Evolutionary conservation across 2,888 invertebrate species (phyloP).

Genomic region (Apodemia mormo): DNA sequence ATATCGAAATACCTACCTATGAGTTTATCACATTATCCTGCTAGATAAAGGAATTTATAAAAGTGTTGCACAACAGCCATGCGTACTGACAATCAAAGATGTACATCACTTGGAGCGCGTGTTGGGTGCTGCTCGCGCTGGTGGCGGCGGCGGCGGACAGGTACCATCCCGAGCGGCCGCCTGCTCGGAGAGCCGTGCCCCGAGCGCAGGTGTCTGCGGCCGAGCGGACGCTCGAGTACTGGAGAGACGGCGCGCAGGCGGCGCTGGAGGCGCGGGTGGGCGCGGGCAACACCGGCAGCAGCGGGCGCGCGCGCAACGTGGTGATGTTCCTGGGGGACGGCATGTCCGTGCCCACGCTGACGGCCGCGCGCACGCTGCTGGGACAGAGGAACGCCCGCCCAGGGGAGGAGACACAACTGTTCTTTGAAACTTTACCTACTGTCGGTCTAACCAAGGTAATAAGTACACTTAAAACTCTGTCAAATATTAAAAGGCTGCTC

Average conservation of each 20-base stretch:
- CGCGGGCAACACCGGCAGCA: slow-evolving; percentile 2
- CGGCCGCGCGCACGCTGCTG: slow-evolving; percentile 83
- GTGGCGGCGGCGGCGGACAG: not conserved
- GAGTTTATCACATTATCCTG: not conserved
- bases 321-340: slow-evolving; percentile 89
- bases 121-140: not conserved
- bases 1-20: not conserved
- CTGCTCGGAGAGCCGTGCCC: not conserved
- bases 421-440: slow-evolving; percentile 84
- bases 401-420: slow-evolving; percentile 50
- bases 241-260: slow-evolving; percentile 19
- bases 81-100: not conserved
- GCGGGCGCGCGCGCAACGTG: slow-evolving; percentile 68
- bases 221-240: slow-evolving; percentile 6
- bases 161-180: not conserved
- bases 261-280: not conserved
- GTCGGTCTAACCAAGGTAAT: slow-evolving; percentile 83
- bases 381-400: slow-evolving; percentile 4
- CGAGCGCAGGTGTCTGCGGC: not conserved
- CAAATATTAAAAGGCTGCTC: not conserved
- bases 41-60: not conserved
- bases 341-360: slow-evolving; percentile 86
- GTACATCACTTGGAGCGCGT: not conserved
- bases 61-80: not conserved
- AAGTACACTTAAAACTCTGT: not conserved